Evolutionary conservation across 2,113 vertebrate species (phyloP).

Genomic region (Carlito syrichta): DNA sequence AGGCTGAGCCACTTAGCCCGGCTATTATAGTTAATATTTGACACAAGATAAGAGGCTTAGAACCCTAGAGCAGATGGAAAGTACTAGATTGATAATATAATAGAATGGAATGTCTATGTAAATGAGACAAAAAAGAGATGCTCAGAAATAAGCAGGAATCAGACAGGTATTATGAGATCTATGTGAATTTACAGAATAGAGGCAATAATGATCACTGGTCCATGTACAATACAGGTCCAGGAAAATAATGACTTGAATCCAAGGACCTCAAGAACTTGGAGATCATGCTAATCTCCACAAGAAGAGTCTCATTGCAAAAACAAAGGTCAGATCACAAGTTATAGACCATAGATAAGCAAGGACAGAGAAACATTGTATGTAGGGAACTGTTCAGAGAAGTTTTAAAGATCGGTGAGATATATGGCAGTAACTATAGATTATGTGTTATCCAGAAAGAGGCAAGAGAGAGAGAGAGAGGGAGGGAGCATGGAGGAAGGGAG

Average conservation of each 20-base stretch:
- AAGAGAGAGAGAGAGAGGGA: too few species aligned
- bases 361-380: neutral
- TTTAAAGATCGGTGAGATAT: neutral
- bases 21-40: neutral
- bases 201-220: neutral
- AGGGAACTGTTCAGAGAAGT: neutral
- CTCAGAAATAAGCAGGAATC: neutral
- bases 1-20: too few species aligned
- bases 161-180: neutral
- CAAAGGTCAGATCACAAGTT: neutral
- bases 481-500: neutral
- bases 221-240: neutral
- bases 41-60: neutral
- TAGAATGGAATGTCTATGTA: neutral
- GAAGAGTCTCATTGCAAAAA: neutral
- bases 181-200: neutral
- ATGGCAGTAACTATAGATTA: neutral
- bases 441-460: neutral
- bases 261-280: neutral
- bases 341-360: neutral
- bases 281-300: rapidly evolving
- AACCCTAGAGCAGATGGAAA: neutral
- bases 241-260: neutral
- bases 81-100: neutral
- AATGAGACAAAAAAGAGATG: neutral